Evolutionary conservation across 2,113 vertebrate genomes (phyloP).

Genomic region (Nothobranchius kuhntae): DNA sequence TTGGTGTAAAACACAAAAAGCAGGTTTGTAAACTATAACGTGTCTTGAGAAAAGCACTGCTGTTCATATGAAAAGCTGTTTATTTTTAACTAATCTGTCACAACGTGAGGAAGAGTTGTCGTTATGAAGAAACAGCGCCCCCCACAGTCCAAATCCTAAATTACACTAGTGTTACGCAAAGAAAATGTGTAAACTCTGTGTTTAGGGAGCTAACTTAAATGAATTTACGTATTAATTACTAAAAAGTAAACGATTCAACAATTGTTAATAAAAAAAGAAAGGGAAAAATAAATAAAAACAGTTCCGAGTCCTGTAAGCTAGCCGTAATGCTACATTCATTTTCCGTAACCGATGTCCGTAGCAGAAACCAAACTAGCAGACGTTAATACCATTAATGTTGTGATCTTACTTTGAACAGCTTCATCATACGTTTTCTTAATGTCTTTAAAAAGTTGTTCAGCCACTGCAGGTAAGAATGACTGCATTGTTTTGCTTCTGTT

Average conservation of each 20-base stretch:
- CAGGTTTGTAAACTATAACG: not conserved
- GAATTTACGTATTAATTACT: too few relatives aligned
- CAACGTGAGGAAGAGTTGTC: too few relatives aligned
- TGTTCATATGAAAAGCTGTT: not conserved
- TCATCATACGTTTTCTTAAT: constrained; percentile 68
- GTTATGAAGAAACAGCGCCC: constrained; percentile 3
- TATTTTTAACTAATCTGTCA: not conserved
- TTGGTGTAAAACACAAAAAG: too few relatives aligned
- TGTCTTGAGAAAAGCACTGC: not conserved
- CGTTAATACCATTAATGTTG: fast-evolving
- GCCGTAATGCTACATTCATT: too few relatives aligned
- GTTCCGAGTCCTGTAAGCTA: not conserved
- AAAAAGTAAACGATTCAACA: too few relatives aligned
- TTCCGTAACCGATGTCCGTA: too few relatives aligned
- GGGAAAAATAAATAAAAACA: too few relatives aligned
- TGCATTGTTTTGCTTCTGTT: constrained; percentile 35
- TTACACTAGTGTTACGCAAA: not conserved
- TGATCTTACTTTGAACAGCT: constrained; percentile 69
- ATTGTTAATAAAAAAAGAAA: too few relatives aligned
- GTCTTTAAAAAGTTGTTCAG: constrained; percentile 74
- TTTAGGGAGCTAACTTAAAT: too few relatives aligned
- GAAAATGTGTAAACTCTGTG: not conserved
- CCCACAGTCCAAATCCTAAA: not conserved
- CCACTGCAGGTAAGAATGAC: constrained; percentile 59
- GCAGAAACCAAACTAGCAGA: not conserved